Base-by-base conservation (phyloP, 1,140 invertebrate species). In the Drosophila insularis region DNA sequence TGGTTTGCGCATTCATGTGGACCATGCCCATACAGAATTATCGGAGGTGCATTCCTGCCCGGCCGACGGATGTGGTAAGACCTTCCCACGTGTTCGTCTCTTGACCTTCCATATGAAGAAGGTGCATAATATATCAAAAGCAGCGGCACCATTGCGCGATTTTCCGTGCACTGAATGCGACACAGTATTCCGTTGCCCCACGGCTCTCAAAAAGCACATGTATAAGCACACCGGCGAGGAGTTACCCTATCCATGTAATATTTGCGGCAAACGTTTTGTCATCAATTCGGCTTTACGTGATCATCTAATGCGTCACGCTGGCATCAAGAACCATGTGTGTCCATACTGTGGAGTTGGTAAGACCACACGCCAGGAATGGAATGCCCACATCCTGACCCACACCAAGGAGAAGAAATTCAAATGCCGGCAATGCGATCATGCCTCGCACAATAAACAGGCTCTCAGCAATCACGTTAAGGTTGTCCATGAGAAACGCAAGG, bases 191-290 rank as follows among this genome's bases (percentile, higher is more conserved):
- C 87, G 87, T 17, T 91, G 90, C 32, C 90, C 87, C 32, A 91
- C 86, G 55, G 90, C 90, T 2, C 76, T 91, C n/a, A 91, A 91
- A 63, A 91, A 94, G 68, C 94, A 94, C 69, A 93, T 93, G 66
- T 93, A 93, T 54, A 94, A 93, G 23, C 93, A 94, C 68, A 89
- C 85, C 54, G 93, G 93, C 8, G 93, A 93, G 23, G 93, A 94
- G 81, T 92, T 93, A 54, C 93, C 93, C 1, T 94, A 93, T 63
- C 92, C 93, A 0, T 94, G 94, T 79, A 93, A 94, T 60, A 93
- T 93, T 1, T 94, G 93, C 75, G 93, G 93, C 61, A 91, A 92
- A 40, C 71, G 86, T n/a, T 92, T 91, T 55, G 81, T 89, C 4
- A 90, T 90, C 7, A 91, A 91, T 50, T 89, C 84, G 37, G 84